Base-by-base conservation (phyloP, 2,888 invertebrate genomes). In the Hydrotaea cyrtoneurina region DNA sequence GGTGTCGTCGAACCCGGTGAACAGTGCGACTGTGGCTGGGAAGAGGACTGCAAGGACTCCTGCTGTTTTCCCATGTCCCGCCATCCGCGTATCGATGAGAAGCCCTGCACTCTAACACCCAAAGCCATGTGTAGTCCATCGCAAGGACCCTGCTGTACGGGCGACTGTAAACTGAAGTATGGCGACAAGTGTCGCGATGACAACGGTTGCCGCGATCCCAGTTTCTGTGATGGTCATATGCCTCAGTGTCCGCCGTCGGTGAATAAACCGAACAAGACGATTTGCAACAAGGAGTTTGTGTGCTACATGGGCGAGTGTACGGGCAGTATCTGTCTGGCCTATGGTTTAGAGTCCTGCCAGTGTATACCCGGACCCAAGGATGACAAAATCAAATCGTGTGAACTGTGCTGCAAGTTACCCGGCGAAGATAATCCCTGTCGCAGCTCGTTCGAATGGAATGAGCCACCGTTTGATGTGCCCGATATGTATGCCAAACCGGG, bases 21-120 rank as follows among this genome's bases (percentile, higher is more conserved):
- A 93, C 96, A 99, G 92, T 99, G 99, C 92, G 99, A 99, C 93
- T 99, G 99, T 92, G 99, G 99, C 79, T 98, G 98, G 98, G 97
- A 97, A 89, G 97, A 98, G 89, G 98, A 99, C 91, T 99, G 99
- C 92, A 95, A 96, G 79, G 98, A 98, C 92, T 94, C 95, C 66
- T 99, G 99, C 92, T 99, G 99, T 92, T 96, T 96, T 88, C 98
- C 98, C 46, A 97, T 98, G 93, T 94, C 96, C 64, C 95, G 96
- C 53, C 95, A 96, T 88, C 96, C 97, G 5, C 95, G 96, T 72
- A 90, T 94, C 11, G 95, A 95, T 85, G 97, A 97, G 92, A 95
- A 95, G 74, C 98, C 98, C 0, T 98, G 98, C 92, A 96, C 95
- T 72, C 94, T 98, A 84, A 96, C 97, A 4, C 96, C 97, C 13